Evolutionary conservation across 2,113 vertebrate species (phyloP), one percentile per base, ranked within the genome.

Genomic region (Myotis lucifugus): DNA sequence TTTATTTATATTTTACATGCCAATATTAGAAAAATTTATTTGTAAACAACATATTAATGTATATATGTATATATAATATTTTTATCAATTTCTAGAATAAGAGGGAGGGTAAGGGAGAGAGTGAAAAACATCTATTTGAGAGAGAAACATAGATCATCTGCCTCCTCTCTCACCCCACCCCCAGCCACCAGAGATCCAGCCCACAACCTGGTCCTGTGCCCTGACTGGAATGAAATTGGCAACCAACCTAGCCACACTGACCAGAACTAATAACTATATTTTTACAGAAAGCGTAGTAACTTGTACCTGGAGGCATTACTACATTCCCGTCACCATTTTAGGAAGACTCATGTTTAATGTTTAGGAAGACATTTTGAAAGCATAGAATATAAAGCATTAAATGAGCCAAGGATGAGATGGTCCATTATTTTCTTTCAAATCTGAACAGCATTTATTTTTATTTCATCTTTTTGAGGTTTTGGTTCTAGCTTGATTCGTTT

Each of bases 361-460:
- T 97, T 97, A 95, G 46, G 85, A 95, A 86, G 73, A 96, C 37
- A 17, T 29, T 97, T 95, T 97, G 82, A 96, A 64, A 64, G 61
- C 93, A 72, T 10, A 78, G 3, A 91, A 93, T 90, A 25, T 6
- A 76, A 91, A 86, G 25, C 25, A 32, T 0, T 0, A 73, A 61
- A n/a, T 93, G 27, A 84, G 3, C 70, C 64, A 85, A 90, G 10
- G 85, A 92, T 61, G 87, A 87, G 37, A 64, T 84, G 14, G 42
- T 66, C n/a, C 3, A 37, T 61, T 21, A 90, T 94, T 88, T 66
- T 77, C 46, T 92, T 97, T 95, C 64, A 94, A 95, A 77, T 78
- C 18, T 82, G 67, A 93, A 94, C 3, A 72, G 8, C 17, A 82
- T 96, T 97, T 95, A 82, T 95, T 77, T 97, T 96, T 69, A 96